Conservation (phyloP, 2,888 invertebrate genomes). For the Scaptomyza tumidula region DNA sequence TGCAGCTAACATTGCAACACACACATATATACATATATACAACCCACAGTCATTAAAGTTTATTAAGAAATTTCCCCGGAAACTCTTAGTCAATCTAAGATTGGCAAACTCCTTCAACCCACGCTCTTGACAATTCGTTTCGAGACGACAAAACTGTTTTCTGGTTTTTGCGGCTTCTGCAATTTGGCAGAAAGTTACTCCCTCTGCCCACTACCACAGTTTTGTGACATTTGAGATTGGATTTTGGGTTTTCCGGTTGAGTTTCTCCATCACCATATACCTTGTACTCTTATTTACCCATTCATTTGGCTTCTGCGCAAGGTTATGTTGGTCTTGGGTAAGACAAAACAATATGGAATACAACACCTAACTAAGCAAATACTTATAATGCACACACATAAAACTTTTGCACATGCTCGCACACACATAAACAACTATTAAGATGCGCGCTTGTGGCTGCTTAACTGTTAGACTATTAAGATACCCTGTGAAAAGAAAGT, state of each 20-base stretch:
- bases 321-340: background rate
- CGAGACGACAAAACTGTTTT: slow-evolving; percentile 47
- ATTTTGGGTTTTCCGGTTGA: slow-evolving; percentile 17
- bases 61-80: slow-evolving; percentile 69
- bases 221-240: slow-evolving; percentile 36
- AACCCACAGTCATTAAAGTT: slow-evolving; percentile 77
- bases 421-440: slow-evolving; percentile 28
- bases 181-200: slow-evolving; percentile 46
- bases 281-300: slow-evolving; percentile 17
- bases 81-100: slow-evolving; percentile 53
- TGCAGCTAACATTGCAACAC: slow-evolving; percentile 56
- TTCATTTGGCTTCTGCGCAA: slow-evolving; percentile 11
- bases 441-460: background rate
- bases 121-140: slow-evolving; percentile 32
- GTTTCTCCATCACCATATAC: background rate
- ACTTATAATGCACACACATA: slow-evolving; percentile 12
- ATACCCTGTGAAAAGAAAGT: background rate
- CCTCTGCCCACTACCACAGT: background rate
- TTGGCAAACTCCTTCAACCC: slow-evolving; percentile 9
- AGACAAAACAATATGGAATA: slow-evolving; percentile 1
- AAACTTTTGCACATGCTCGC: slow-evolving; percentile 24
- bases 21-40: slow-evolving; percentile 37
- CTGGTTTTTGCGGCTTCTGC: slow-evolving; percentile 51
- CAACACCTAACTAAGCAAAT: slow-evolving; percentile 50
- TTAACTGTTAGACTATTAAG: background rate